Evolutionary conservation across 2,888 invertebrate species (phyloP), one percentile per base, ranked within the genome.

Genomic region (Minunthozetes semirufus): DNA sequence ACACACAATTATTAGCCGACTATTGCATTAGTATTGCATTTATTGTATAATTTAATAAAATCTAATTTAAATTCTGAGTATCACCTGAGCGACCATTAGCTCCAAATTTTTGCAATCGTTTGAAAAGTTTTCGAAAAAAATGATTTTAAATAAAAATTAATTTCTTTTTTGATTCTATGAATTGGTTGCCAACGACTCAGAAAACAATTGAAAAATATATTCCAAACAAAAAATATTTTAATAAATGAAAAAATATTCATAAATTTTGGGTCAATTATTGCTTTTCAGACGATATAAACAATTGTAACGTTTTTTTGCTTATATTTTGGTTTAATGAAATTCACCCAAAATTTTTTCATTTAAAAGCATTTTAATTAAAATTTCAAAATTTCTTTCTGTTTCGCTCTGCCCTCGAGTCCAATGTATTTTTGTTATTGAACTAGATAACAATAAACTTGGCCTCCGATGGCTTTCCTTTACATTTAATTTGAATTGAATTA

Each of bases 331-430:
- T 19, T 68, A 68, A 68, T 68, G 38, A 46, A 68, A 68, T 68
- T 42, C 68, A 68, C 68, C 68, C 68, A 68, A 68, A 68, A 68
- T 19, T 66, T 66, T n/a, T 25, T 53, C n/a, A 61, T 61, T 68
- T 19, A 19, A 68, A 68, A 19, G 2, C 42, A 9, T 68, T 68
- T 42, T 46, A 42, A 42, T 68, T 38, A 68, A 68, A 68, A 29
- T 42, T 68, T 68, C 9, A 68, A 42, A 22, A 38, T 11, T 42
- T 42, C 1, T 56, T 56, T 25, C 11, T 13, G 4, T 25, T 50
- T n/a, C 19, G n/a, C 19, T 50, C 50, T 50, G 50, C 50, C 59
- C 27, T 59, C 22, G 19, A 59, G 27, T 59, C 19, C 19, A 59
- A 22, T 59, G 27, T 59, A 59, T 59, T 59, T 22, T 59, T 59